Evolutionary conservation across 2,888 invertebrate species (phyloP), one percentile per base, ranked within the genome.

Genomic region (Pheosia gnoma): DNA sequence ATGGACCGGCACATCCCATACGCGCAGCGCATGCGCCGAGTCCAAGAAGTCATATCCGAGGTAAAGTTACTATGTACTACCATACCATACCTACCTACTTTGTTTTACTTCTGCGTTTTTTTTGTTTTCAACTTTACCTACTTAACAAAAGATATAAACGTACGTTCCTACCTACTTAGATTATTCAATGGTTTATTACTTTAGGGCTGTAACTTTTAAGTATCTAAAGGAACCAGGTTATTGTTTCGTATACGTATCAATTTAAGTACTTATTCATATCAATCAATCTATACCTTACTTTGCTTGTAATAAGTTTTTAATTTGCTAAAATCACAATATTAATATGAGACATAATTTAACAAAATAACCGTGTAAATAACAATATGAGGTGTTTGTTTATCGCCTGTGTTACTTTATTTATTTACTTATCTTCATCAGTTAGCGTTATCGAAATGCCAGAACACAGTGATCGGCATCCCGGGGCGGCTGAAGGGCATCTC

Each of bases 401-500:
- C 11, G n/a, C 47, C 11, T 47, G 47, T 11, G n/a, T 47, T 11
- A 11, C 8, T 47, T 11, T 2, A 5, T 6, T n/a, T 4, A 47
- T 47, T 5, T 47, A 47, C 11, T 47, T 4, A 47, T 9, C 68
- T 56, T 54, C 74, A 97, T 96, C 74, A 98, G 96, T 90, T 99
- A 71, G 97, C 98, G 4, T 92, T 99, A 58, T 95, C 95, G 45
- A 98, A 98, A 90, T 99, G 99, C 88, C 96, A 97, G 85, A 95
- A 99, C 81, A 98, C 98, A 10, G 95, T 96, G 52, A 99, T 99
- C 65, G 99, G 99, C 0, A 95, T 96, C 56, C 96, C 97, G 0
- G 99, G 98, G 0, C 91, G 97, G 36, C 92, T 97, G 51, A 98
- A 98, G 91, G 98, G 99, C 0, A 96, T 99, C 63, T 99, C 98